Evolutionary conservation across 1,140 invertebrate species (phyloP), one percentile per base, ranked within the genome.

Genomic region (Dreissena rostriformis): DNA sequence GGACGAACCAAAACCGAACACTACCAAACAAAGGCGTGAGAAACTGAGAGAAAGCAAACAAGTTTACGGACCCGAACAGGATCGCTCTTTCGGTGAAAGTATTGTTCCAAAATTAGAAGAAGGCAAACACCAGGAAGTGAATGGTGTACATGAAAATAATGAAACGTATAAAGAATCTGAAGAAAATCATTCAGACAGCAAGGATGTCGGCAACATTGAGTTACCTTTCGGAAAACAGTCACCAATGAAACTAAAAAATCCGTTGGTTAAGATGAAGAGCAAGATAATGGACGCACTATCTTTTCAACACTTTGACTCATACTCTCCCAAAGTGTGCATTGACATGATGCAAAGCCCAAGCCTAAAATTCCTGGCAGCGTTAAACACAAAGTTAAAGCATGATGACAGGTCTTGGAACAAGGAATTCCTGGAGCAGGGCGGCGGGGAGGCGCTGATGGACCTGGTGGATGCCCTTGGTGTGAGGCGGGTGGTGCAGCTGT

Each of bases 341-440:
- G 74, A 84, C 29, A 70, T 84, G 17, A 90, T 94, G 14, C 85
- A 86, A 49, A 90, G 93, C 24, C 94, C 94, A 0, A 89, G 91
- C 53, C 90, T 93, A 15, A 88, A 94, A 29, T 94, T 92, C 68
- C 93, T 94, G 75, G 83, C 92, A 0, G 93, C 94, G 7, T 87
- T 95, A 26, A 91, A 92, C 71, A 93, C 92, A 80, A 92, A 94
- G 63, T 85, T 94, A 39, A 91, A 91, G 66, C 88, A 87, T 63
- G 90, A 88, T 55, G 93, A 68, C 94, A 94, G 52, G n/a, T n/a
- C n/a, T n/a, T n/a, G n/a, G n/a, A n/a, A n/a, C n/a, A n/a, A n/a
- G n/a, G n/a, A n/a, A n/a, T 95, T 95, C 81, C 84, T 95, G 71
- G 92, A 93, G 61, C 86, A 88, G 49, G 92, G 93, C 61, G 94